Conservation (phyloP, 2,888 invertebrate species). For the Habrosyne pyritoides region DNA sequence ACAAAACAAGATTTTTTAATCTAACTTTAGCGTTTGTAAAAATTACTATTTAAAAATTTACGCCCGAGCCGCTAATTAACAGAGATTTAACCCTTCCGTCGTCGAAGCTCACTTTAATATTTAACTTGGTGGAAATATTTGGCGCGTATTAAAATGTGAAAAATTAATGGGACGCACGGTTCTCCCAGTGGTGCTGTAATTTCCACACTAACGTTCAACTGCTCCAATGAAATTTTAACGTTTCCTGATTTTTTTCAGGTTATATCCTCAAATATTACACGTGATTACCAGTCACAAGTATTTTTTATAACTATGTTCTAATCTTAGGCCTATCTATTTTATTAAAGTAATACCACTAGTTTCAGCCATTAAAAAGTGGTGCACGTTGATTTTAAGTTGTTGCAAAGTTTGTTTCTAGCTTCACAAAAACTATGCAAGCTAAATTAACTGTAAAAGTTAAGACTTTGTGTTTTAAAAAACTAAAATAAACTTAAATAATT, state of each 20-base stretch:
- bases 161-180: conserved; percentile 70
- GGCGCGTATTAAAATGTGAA: conserved; percentile 82
- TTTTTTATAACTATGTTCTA: background rate
- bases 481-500: too few species aligned
- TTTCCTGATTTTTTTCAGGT: background rate
- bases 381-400: background rate
- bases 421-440: background rate
- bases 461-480: too few species aligned
- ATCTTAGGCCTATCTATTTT: background rate
- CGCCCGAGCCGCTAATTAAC: conserved; percentile 78
- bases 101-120: conserved; percentile 77
- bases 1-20: conserved; percentile 80
- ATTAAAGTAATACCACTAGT: background rate
- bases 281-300: background rate
- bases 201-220: conserved; percentile 16
- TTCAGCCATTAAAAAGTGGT: background rate
- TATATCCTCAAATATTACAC: background rate
- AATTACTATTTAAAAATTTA: conserved; percentile 84
- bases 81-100: conserved; percentile 84
- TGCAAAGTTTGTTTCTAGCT: background rate
- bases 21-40: conserved; percentile 84
- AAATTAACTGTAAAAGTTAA: too few species aligned
- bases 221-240: background rate
- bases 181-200: conserved; percentile 42
- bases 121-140: conserved; percentile 81